Conservation (phyloP, 2,797 vertebrate species). For the Periophthalmus magnuspinnatus region DNA sequence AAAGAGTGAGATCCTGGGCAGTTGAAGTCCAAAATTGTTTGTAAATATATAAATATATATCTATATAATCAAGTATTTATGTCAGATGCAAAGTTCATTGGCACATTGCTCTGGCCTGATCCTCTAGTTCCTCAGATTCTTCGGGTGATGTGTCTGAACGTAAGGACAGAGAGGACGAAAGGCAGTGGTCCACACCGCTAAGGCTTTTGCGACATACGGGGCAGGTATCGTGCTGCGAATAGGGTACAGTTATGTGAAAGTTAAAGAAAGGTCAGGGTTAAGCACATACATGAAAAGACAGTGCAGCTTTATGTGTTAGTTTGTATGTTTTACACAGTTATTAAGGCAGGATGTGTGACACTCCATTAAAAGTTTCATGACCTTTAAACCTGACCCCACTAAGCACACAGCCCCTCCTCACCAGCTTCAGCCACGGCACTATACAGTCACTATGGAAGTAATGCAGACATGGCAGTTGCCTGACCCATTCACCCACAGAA, state of each 20-base stretch:
- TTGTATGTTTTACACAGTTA: slow-evolving; percentile 8
- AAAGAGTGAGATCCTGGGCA: slow-evolving; percentile 3
- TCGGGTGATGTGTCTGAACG: slow-evolving; percentile 60
- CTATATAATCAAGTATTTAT: slow-evolving; percentile 20
- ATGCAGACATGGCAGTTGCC: slow-evolving; percentile 90
- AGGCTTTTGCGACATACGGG: slow-evolving; percentile 92
- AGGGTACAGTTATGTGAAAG: slow-evolving; percentile 4
- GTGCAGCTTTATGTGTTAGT: neutral
- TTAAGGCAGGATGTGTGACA: slow-evolving; percentile 21
- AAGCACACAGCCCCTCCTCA: slow-evolving; percentile 66
- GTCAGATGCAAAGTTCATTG: slow-evolving; percentile 27
- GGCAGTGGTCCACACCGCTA: slow-evolving; percentile 83
- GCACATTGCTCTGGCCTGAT: slow-evolving; percentile 77
- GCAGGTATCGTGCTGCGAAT: slow-evolving; percentile 87
- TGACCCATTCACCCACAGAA: slow-evolving; percentile 79
- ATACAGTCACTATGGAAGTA: slow-evolving; percentile 91
- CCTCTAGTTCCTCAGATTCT: slow-evolving; percentile 75
- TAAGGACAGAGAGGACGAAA: slow-evolving; percentile 58
- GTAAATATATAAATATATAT: slow-evolving; percentile 5
- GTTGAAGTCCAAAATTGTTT: too few relatives aligned
- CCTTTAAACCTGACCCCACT: slow-evolving; percentile 16
- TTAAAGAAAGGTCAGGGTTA: slow-evolving; percentile 13
- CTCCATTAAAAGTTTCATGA: slow-evolving; percentile 17
- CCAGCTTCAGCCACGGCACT: slow-evolving; percentile 93
- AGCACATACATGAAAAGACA: slow-evolving; percentile 11